Percentiles rank a stretch among this genome's conserved stretches.
Evolutionary conservation across 2,888 invertebrate genomes (phyloP).

Genomic region (Tuta absoluta): DNA sequence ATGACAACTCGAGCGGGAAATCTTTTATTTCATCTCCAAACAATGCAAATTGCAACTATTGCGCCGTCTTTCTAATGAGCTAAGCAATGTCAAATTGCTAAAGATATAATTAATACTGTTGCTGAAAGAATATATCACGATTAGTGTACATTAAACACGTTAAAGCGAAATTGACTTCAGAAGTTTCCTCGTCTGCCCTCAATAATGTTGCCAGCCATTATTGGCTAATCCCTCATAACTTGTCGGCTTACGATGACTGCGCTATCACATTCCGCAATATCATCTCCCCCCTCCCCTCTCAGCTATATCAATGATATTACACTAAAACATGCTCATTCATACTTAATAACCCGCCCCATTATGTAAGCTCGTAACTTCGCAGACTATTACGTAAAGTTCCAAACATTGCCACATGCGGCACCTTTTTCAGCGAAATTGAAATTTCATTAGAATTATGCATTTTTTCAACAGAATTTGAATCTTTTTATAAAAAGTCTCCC

Average conservation of each 20-base stretch:
- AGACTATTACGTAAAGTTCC: conserved; percentile 9
- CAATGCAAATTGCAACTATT: no score
- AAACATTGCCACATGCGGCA: neutral
- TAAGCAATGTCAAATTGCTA: no score
- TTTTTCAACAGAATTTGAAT: neutral
- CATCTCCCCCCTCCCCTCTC: neutral
- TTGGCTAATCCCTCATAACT: conserved; percentile 6
- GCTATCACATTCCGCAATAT: conserved; percentile 12
- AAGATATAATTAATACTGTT: no score
- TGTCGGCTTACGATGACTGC: conserved; percentile 18
- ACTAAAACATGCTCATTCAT: conserved; percentile 4
- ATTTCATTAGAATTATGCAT: neutral
- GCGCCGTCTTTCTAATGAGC: no score
- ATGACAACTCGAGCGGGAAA: no score
- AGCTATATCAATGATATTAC: conserved; percentile 10
- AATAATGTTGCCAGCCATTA: conserved; percentile 11
- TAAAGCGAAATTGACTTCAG: neutral
- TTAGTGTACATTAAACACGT: neutral
- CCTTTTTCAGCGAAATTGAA: neutral
- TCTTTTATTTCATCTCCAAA: no score
- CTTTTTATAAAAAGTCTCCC: neutral
- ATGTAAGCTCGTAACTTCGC: neutral
- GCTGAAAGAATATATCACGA: neutral
- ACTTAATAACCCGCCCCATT: neutral
- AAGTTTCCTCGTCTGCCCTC: neutral